Percentiles rank a stretch among this genome's conserved stretches.
These are phyloP conservation scores for Poeciliopsis paucimaculata DNA, from an alignment of 2,797 vertebrate species.

Conservation along the genomic window DNA sequence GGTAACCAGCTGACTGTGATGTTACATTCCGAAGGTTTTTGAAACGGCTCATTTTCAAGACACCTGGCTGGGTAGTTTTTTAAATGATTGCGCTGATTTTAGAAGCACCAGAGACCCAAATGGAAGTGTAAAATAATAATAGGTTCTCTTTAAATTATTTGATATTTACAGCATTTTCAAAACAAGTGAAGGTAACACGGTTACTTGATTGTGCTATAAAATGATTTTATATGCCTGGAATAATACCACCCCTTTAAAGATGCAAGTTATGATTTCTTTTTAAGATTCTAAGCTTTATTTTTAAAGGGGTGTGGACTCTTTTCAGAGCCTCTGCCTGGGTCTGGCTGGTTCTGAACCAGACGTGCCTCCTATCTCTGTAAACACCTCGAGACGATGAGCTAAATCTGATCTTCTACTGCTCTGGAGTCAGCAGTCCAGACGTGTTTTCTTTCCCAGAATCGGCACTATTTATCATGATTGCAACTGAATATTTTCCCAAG, in stretches of 20 bases:
- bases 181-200: no score
- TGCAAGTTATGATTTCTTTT: neutral
- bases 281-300: neutral
- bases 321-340: neutral
- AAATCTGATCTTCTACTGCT: neutral
- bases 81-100: no score
- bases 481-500: slow-evolving; percentile 18
- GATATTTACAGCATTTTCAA: no score
- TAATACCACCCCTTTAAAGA: neutral
- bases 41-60: no score
- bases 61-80: no score
- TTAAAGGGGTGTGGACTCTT: neutral
- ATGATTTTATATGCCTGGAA: no score
- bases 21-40: no score
- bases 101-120: no score
- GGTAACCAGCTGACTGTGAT: no score
- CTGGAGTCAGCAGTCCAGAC: neutral
- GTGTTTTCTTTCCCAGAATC: neutral
- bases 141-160: no score
- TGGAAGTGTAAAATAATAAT: no score
- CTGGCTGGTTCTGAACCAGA: neutral
- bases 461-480: neutral
- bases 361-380: neutral
- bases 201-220: no score
- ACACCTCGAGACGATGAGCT: neutral